Percentiles rank a stretch among this genome's conserved stretches.
Conservation (phyloP, 1,140 invertebrate species). For the Archivesica marissinica region DNA sequence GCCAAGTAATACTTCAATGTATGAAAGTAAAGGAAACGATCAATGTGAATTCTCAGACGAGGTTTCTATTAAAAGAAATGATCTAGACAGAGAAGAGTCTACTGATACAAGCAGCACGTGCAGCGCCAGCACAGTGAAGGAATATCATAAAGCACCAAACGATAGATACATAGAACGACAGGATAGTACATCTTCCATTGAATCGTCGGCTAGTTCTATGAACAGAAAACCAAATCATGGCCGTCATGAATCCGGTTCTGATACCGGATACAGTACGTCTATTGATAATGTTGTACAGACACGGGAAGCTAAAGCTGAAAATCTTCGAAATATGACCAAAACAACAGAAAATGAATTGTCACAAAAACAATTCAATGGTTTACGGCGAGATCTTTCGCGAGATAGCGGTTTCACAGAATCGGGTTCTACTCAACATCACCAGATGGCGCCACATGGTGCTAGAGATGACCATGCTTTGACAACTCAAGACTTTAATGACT, state of each 20-base stretch:
- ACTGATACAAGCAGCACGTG: conserved; percentile 40
- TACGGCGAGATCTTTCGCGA: conserved; percentile 26
- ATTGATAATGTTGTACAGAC: conserved; percentile 49
- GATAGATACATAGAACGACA: background rate
- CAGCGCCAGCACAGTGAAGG: conserved; percentile 40
- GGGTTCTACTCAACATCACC: background rate
- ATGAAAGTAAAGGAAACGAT: background rate
- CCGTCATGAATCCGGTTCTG: conserved; percentile 21
- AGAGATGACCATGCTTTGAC: background rate
- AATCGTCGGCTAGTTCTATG: conserved; percentile 32
- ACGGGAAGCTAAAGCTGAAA: conserved; percentile 42
- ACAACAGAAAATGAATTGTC: conserved; percentile 21
- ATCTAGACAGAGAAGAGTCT: conserved; percentile 27
- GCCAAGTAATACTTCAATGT: background rate
- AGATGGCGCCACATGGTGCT: background rate
- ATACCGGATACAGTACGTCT: conserved; percentile 46
- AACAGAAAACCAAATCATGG: background rate
- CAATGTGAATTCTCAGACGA: background rate
- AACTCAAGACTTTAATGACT: conserved; percentile 47
- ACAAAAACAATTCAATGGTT: background rate
- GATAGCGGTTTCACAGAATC: conserved; percentile 55
- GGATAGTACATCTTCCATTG: conserved; percentile 6
- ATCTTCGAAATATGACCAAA: conserved; percentile 53
- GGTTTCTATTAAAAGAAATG: background rate
- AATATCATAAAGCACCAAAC: background rate